These are phyloP conservation scores for Mungos mungo DNA, from an alignment of 2,113 vertebrate genomes.

Conservation along the genomic window DNA sequence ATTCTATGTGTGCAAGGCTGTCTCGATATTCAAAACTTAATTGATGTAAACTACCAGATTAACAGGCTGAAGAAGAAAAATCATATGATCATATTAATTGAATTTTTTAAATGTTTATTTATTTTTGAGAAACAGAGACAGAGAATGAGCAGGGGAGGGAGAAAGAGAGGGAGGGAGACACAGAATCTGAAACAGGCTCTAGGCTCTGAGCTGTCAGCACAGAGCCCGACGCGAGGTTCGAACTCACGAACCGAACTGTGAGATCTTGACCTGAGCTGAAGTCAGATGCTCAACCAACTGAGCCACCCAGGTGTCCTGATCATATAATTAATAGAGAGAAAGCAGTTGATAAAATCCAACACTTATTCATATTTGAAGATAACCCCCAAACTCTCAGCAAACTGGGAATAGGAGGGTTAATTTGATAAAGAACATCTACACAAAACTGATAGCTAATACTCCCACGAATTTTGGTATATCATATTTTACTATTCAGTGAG, in stretches of 20 bases:
- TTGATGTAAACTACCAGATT: background rate
- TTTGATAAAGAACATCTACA: background rate
- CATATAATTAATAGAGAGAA: background rate
- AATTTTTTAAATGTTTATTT: too few species aligned
- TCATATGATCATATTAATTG: background rate
- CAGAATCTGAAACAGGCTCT: too few species aligned
- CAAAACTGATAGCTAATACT: too few species aligned
- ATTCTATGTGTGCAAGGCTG: background rate
- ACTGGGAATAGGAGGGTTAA: background rate
- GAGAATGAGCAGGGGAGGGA: too few species aligned
- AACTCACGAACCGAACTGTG: too few species aligned
- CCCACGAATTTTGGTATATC: background rate
- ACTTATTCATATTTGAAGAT: background rate
- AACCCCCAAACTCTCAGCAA: background rate
- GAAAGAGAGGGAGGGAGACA: too few species aligned
- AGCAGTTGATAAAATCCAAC: background rate
- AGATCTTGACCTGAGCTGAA: too few species aligned
- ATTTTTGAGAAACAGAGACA: too few species aligned
- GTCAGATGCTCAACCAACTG: too few species aligned
- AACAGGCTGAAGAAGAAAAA: background rate
- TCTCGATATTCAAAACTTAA: background rate
- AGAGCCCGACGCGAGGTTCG: too few species aligned
- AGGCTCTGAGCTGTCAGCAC: too few species aligned
- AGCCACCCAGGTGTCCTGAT: too few species aligned
- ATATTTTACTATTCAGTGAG: background rate